Evolutionary conservation across 2,888 invertebrate species (phyloP).

Genomic region (Diarsia brunnea): DNA sequence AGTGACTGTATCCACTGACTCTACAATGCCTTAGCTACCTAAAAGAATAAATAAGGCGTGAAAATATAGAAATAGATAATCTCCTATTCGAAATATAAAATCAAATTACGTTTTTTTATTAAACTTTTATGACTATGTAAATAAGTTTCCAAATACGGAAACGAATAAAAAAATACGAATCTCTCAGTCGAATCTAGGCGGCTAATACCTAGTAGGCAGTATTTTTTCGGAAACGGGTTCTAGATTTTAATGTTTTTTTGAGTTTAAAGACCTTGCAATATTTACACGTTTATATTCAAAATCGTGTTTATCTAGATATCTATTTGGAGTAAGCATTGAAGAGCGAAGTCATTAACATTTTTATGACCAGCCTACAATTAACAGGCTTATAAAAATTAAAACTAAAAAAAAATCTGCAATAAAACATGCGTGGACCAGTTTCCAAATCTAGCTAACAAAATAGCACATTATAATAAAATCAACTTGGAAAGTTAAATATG

Average conservation of each 20-base stretch:
- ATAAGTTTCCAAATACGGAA: constrained; percentile 15
- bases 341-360: constrained; percentile 7
- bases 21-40: not conserved
- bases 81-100: constrained; percentile 7
- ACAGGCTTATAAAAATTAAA: constrained; percentile 3
- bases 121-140: constrained; percentile 20
- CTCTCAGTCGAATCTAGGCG: not conserved
- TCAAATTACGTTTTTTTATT: constrained; percentile 2
- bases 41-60: not conserved
- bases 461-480: constrained; percentile 24
- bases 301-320: constrained; percentile 8
- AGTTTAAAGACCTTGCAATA: not conserved
- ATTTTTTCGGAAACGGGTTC: constrained; percentile 11
- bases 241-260: not conserved
- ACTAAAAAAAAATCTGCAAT: constrained; percentile 5
- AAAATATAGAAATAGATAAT: constrained; percentile 1
- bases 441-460: constrained; percentile 14
- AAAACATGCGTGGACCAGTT: constrained; percentile 14
- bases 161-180: not conserved
- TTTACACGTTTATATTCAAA: not conserved
- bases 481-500: constrained; percentile 21
- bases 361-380: constrained; percentile 5
- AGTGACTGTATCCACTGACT: not conserved
- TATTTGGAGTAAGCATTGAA: not conserved
- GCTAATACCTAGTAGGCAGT: not conserved